These are phyloP conservation scores for Myoxocephalus aenaeus DNA, from an alignment of 2,797 vertebrate genomes.

Conservation along the genomic window DNA sequence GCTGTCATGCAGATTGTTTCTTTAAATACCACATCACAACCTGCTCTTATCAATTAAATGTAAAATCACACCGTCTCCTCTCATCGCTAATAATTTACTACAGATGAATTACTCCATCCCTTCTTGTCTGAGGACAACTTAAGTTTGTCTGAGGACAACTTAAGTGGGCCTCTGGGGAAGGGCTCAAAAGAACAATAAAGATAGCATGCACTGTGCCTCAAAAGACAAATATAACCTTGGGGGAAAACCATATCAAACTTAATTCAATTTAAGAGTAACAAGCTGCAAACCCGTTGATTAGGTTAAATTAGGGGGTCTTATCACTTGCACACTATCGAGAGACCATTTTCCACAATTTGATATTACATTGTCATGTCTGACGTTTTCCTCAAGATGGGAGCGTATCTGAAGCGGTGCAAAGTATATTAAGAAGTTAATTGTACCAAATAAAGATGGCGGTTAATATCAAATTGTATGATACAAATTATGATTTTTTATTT, in stretches of 20 bases:
- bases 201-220: background rate
- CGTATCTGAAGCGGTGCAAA: background rate
- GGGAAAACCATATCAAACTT: background rate
- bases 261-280: conserved; percentile 5
- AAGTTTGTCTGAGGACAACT: background rate
- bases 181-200: background rate
- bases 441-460: background rate
- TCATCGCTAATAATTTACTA: conserved; percentile 33
- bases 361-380: background rate
- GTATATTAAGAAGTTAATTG: background rate
- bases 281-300: conserved; percentile 19
- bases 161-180: background rate
- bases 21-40: conserved; percentile 8
- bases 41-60: conserved; percentile 34
- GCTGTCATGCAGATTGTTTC: background rate
- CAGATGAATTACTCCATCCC: background rate
- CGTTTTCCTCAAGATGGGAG: background rate
- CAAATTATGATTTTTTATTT: background rate
- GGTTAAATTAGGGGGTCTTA: conserved; percentile 13
- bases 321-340: background rate
- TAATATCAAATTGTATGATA: background rate
- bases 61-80: conserved; percentile 15
- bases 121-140: background rate
- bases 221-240: background rate
- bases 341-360: background rate